Base-by-base conservation (phyloP, 2,888 invertebrate species). In the Argyresthia goedartella region DNA sequence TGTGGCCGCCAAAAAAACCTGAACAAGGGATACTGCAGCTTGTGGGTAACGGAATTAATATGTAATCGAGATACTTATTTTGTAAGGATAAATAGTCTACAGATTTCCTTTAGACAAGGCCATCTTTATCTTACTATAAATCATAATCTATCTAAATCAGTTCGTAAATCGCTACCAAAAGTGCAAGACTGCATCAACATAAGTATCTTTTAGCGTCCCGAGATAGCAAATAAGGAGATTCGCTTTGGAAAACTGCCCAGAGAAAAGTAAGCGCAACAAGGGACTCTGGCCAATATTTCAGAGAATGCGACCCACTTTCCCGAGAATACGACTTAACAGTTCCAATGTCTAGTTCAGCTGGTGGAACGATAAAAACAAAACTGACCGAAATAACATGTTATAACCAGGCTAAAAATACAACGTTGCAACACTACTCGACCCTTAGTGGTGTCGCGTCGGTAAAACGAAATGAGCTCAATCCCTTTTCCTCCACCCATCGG, bases 311-410 rank as follows among this genome's bases (percentile, higher is more conserved):
- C 46, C 52, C 56, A 55, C 55, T 54, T 54, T 50, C 47, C 39
- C 50, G 49, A 55, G n/a, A 48, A 48, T 41, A 49, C 42, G 47
- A 48, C 36, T 54, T 6, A 39, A 34, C 36, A 36, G 33, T 11
- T 53, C 63, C 78, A 81, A 81, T 82, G 82, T 82, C 82, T 82
- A 81, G 81, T 81, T 81, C 80, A 80, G 55, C 57, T 61, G 62
- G 59, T 49, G 54, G 58, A 62, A 62, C 56, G 53, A 57, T 56
- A 60, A 60, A 59, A 59, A 61, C 60, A 59, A 59, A 58, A 54
- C 56, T 57, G 61, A 55, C 56, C 56, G 61, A 61, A 62, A 63
- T 60, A 58, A 58, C 55, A 53, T 54, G 53, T 52, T 57, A 59
- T 60, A 58, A 55, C 50, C 53, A 34, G 50, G 45, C 60, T 62